Evolutionary conservation across 2,888 invertebrate species (phyloP).

Genomic region (Machimus rusticus): DNA sequence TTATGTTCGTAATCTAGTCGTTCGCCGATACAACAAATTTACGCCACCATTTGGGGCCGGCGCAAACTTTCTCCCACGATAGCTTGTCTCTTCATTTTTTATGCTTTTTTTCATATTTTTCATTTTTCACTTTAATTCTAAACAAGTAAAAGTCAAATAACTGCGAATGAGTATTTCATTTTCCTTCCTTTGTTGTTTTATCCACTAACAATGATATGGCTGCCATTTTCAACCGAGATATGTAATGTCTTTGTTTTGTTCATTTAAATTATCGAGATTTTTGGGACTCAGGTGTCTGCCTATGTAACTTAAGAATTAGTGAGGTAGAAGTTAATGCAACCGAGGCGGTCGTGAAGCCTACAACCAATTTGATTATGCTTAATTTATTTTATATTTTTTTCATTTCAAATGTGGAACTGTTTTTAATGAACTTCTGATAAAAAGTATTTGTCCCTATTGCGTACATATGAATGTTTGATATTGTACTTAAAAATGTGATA

Average conservation of each 20-base stretch:
- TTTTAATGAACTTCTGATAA: neutral
- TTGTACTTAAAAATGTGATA: neutral
- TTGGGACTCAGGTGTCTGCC: neutral
- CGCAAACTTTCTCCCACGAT: neutral
- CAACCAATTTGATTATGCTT: neutral
- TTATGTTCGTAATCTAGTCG: slow-evolving; percentile 26
- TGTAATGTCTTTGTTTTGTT: slow-evolving; percentile 19
- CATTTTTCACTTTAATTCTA: slow-evolving; percentile 24
- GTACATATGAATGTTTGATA: neutral
- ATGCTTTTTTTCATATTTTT: neutral
- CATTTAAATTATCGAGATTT: slow-evolving; percentile 2
- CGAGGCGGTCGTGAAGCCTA: neutral
- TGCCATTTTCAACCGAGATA: slow-evolving; percentile 37
- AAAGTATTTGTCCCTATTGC: neutral
- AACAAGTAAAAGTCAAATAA: slow-evolving; percentile 25
- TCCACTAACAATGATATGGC: slow-evolving; percentile 38
- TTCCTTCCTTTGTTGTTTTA: slow-evolving; percentile 1
- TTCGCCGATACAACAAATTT: slow-evolving; percentile 30
- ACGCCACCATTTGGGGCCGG: neutral
- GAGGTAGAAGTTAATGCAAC: slow-evolving; percentile 24
- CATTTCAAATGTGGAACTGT: neutral
- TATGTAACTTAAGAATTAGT: slow-evolving; percentile 7
- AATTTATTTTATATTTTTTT: neutral
- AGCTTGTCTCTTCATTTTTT: neutral
- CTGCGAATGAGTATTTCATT: slow-evolving; percentile 32